Base-by-base conservation (phyloP, 1,140 invertebrate species). In the Brachionus rubens region DNA sequence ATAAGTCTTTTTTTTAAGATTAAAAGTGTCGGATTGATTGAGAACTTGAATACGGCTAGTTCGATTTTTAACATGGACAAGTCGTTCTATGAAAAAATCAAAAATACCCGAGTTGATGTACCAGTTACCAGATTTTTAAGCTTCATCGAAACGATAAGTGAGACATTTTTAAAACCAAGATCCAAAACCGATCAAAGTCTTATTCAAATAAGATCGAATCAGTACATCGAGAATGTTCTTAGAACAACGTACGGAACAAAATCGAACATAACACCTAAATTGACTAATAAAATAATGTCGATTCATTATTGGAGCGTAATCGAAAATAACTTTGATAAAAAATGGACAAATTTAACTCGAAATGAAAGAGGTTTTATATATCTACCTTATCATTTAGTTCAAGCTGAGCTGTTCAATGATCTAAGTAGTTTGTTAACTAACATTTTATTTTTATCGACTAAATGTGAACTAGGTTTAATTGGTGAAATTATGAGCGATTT, bases 401-500 rank as follows among this genome's bases (percentile, higher is more conserved):
- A 75, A 52, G 52, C 75, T 70, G 80, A 79, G 10, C 70, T 78
- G 50, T 82, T 79, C 75, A 59, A 77, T 6, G 79, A 80, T 6
- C 77, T 83, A 26, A 65, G 78, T 10, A 62, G 76, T 6, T 59
- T 81, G 2, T 43, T 83, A 2, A 82, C 81, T 77, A 79, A 79
- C 59, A 75, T 83, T 24, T 36, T 70, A 12, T 83, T 83, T 70
- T 80, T 84, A 33, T 52, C 80, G 28, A 54, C 50, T 33, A 84
- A 83, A 72, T 81, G 80, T 76, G 77, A 77, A 26, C 77, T 82
- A 12, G 81, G 81, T 70, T 68, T 82, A 62, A 79, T 77, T 12
- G 67, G 78, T 28, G 72, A 79, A 40, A 75, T 83, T n/a, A 47
- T 79, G 77, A 80, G 82, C 7, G 82, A 83, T 72, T 83, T 80